Evolutionary conservation across 2,888 invertebrate species (phyloP), one percentile per base, ranked within the genome.

Genomic region (Apodemia zela): DNA sequence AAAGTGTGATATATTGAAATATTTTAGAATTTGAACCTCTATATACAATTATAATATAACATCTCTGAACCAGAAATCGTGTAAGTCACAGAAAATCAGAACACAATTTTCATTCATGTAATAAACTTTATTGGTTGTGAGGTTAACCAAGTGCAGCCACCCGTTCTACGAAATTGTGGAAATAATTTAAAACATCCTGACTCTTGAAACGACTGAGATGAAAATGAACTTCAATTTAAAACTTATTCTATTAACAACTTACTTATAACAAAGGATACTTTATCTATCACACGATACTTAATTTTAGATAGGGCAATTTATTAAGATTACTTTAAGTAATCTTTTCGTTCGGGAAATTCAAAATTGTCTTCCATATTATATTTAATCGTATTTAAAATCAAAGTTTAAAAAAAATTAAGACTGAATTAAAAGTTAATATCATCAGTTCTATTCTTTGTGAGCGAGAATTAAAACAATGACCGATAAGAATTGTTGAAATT

Each of bases 401-500:
- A 10, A 10, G 2, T 33, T 8, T 2, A 33, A 33, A 33, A 33
- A 33, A 33, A 10, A 33, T 2, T 10, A 10, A 33, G 33, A 17
- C 0, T 17, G 45, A 6, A 47, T 47, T 8, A 17, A 47, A 0
- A 2, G n/a, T 47, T 17, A 17, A 17, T 17, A 45, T 38, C n/a
- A 69, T 57, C 79, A 87, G 85, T 86, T 83, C 82, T 85, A 70
- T 84, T 85, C 85, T 74, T 77, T 84, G 81, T 68, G 68, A 76
- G 68, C 68, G 73, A 71, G 68, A 75, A 79, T 77, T 62, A 76
- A 81, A 83, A 75, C 71, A 78, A 77, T 74, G 65, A 66, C 60
- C 62, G 76, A 77, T 76, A 67, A 79, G 76, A 81, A 78, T 76
- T 75, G 78, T 70, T 71, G 47, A 77, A 83, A 84, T 73, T 71